phyloP scores from a whole-genome alignment of 2,113 vertebrate genomes.

The Anseranas semipalmata region DNA sequence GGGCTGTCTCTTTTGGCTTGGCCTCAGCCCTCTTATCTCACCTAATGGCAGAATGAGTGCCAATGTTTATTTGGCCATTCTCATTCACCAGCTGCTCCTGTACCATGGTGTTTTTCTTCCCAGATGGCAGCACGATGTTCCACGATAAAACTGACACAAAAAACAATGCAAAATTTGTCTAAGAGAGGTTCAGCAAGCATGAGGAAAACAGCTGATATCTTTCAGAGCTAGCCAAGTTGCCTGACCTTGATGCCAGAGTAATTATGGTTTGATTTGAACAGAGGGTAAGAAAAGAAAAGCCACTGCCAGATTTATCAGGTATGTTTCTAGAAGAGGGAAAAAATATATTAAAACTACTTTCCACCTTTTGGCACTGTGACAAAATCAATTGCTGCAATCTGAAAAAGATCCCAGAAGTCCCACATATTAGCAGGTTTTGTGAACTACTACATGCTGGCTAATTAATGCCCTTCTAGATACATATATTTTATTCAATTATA shows the following conservation, averaged over 20 bases:
- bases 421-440: conserved; percentile 28
- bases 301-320: conserved; percentile 73
- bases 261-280: conserved; percentile 78
- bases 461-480: conserved; percentile 65
- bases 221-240: conserved; percentile 79
- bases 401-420: conserved; percentile 63
- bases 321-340: conserved; percentile 51
- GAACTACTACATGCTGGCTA: conserved; percentile 58
- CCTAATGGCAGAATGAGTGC: conserved; percentile 77
- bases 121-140: conserved; percentile 84
- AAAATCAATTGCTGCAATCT: conserved; percentile 62
- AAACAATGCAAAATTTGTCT: conserved; percentile 85
- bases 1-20: conserved; percentile 63
- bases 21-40: conserved; percentile 77
- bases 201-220: conserved; percentile 81
- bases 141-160: conserved; percentile 80
- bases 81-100: conserved; percentile 81
- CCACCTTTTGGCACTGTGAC: conserved; percentile 44
- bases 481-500: conserved; percentile 68
- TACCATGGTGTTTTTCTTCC: conserved; percentile 79
- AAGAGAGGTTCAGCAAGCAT: conserved; percentile 80
- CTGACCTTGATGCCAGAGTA: conserved; percentile 75
- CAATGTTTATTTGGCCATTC: conserved; percentile 84
- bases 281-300: conserved; percentile 49
- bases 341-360: background rate